These are phyloP conservation scores for Raja brachyura DNA, from an alignment of 2,113 vertebrate genomes.

Conservation along the genomic window DNA sequence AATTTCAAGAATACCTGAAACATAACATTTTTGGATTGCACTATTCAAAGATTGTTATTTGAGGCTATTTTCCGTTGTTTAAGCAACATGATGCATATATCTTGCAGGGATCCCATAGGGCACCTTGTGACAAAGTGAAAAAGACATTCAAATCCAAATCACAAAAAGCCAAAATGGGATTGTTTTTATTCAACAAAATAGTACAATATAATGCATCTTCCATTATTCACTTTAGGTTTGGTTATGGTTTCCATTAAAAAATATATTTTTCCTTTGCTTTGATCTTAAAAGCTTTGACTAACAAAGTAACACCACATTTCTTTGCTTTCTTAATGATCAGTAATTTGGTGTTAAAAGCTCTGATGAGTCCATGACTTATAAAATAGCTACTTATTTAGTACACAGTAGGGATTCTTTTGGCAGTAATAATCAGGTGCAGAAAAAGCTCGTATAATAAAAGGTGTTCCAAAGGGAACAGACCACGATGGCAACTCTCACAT, in stretches of 20 bases:
- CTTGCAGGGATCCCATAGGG: background rate
- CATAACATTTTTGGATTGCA: background rate
- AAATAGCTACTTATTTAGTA: background rate
- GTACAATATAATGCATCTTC: background rate
- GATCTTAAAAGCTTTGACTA: background rate
- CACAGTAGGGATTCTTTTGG: background rate
- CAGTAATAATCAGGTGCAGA: background rate
- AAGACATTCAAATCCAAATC: background rate
- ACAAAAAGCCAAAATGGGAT: background rate
- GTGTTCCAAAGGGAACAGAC: background rate
- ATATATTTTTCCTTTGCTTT: background rate
- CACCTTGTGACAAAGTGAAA: background rate
- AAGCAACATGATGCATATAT: background rate
- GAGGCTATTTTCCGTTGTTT: background rate
- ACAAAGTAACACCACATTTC: background rate
- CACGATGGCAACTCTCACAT: background rate
- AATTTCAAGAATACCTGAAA: background rate
- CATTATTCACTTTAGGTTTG: background rate
- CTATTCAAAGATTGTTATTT: background rate
- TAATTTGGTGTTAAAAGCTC: background rate
- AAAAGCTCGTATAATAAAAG: background rate
- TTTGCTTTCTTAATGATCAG: background rate
- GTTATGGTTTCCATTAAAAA: background rate
- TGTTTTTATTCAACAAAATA: conserved; percentile 15
- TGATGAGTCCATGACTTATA: background rate